Evolutionary conservation across 2,888 invertebrate species (phyloP).

Genomic region (Aleiodes leptofemur): DNA sequence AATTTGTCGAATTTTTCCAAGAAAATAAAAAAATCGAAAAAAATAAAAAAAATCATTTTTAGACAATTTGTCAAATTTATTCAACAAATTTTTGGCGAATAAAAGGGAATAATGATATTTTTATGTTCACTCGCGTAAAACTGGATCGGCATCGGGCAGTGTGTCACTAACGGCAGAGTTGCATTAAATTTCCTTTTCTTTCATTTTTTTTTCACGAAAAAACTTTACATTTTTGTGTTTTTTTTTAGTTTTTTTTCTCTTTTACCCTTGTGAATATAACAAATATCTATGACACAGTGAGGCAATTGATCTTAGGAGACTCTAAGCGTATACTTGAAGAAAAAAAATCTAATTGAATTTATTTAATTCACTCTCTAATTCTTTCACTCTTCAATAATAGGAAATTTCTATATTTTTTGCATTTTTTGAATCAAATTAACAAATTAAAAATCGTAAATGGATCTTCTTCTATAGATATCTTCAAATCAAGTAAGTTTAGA

Average conservation of each 20-base stretch:
- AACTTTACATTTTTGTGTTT: neutral
- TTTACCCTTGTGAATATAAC: conserved; percentile 5
- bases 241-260: neutral
- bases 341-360: neutral
- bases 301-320: conserved; percentile 71
- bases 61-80: neutral
- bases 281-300: conserved; percentile 71
- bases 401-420: conserved; percentile 1
- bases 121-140: conserved; percentile 63
- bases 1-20: neutral
- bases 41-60: too few species aligned
- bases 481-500: too few species aligned
- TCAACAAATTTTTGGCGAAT: conserved; percentile 44
- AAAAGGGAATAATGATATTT: conserved; percentile 40
- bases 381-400: neutral
- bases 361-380: conserved; percentile 5
- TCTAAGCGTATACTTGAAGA: conserved; percentile 50
- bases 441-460: too few species aligned
- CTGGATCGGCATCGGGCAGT: conserved; percentile 71
- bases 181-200: conserved; percentile 52
- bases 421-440: too few species aligned
- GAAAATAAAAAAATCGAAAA: conserved; percentile 10
- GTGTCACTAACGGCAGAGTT: conserved; percentile 73
- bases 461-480: too few species aligned
- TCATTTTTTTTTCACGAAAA: neutral